A percentile compares a stretch with the other conserved stretches of the same genome.
Conservation (phyloP, 2,797 vertebrate genomes). For the Glossophaga mutica region DNA sequence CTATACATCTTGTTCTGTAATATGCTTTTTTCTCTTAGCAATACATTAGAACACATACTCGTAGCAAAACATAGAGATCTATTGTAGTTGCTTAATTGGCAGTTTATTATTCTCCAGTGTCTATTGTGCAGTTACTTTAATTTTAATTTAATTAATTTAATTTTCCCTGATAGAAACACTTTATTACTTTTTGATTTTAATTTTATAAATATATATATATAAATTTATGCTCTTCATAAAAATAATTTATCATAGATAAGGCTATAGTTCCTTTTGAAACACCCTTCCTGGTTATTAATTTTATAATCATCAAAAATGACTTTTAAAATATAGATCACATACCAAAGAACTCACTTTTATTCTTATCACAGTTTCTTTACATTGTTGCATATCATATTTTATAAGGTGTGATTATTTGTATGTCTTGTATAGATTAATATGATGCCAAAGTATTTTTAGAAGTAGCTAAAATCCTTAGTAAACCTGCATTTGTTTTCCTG, state of each 20-base stretch:
- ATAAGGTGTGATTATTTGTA: not conserved
- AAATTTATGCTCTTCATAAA: not conserved
- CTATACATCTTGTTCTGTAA: not conserved
- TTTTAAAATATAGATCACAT: not conserved
- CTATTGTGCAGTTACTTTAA: not conserved
- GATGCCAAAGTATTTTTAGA: not conserved
- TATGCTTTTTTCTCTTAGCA: not conserved
- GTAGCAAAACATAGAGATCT: not conserved
- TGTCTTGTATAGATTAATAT: not conserved
- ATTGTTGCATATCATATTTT: not conserved
- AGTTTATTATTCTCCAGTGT: not conserved
- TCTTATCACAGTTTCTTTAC: not conserved
- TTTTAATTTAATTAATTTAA: not conserved
- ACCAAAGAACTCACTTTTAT: not conserved
- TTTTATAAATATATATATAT: not conserved
- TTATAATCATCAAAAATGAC: not conserved
- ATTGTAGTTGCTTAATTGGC: not conserved
- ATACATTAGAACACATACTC: not conserved
- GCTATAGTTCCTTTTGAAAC: not conserved
- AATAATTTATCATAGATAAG: not conserved
- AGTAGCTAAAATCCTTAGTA: not conserved
- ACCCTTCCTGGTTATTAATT: not conserved
- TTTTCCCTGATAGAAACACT: not conserved
- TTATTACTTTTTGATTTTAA: not conserved
- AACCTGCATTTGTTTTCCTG: not conserved